Evolutionary conservation across 2,888 invertebrate genomes (phyloP), one percentile per base, ranked within the genome.

Genomic region (Bugula neritina): DNA sequence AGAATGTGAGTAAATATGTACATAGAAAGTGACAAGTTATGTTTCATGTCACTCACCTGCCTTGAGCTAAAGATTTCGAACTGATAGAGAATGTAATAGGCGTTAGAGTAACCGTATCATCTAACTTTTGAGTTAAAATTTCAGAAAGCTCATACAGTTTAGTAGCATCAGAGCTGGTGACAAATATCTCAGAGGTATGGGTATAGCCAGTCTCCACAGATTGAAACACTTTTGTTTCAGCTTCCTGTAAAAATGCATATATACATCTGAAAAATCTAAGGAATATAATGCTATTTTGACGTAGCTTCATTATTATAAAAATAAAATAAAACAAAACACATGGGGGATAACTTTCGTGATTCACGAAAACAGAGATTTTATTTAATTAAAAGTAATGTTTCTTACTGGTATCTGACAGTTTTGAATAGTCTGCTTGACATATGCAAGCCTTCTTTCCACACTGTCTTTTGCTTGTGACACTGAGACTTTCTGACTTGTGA

Each of bases 401-500:
- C 10, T 43, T 63, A 63, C 63, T 31, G 27, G 63, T 13, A 63
- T 63, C 27, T 63, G 27, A 31, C 63, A 63, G 31, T 63, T 63
- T n/a, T 63, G 63, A 25, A 63, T 63, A 31, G 63, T 63, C 63
- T 63, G 63, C 31, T n/a, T 25, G 31, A 63, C 63, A 34, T 63
- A 63, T 13, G 63, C 63, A 13, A 63, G 63, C n/a, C 63, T 63
- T 63, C 63, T 27, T n/a, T 63, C 63, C 27, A 63, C 63, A 63
- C 63, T 63, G 63, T 63, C 63, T 31, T 63, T 63, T 13, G 63
- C 63, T 31, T 63, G 63, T 31, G 63, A 63, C 17, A 63, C 63
- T 13, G 63, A 31, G 3, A 31, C 10, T 31, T 63, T 63, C 63
- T 63, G 63, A 34, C 63, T 63, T 13, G 31, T 31, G 17, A 63